Conservation (phyloP, 2,113 vertebrate species). For the Arenaria interpres region DNA sequence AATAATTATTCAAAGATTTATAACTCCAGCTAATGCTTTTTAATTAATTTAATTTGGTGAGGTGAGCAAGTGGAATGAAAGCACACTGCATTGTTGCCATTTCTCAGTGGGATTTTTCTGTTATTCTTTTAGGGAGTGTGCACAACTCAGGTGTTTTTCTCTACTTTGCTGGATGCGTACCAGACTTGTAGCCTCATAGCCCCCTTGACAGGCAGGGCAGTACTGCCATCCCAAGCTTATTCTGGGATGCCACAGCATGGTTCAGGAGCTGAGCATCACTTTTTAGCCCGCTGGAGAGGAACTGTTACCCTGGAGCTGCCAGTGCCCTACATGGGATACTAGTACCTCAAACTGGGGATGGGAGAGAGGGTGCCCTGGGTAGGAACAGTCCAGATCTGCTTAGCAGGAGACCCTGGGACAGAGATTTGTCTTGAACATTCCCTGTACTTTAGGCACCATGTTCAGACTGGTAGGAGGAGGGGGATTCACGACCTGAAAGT, state of each 20-base stretch:
- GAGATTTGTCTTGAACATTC: background rate
- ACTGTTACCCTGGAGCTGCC: background rate
- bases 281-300: background rate
- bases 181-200: background rate
- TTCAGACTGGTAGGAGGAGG: background rate
- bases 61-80: background rate
- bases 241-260: background rate
- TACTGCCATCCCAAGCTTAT: background rate
- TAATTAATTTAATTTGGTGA: constrained; percentile 34
- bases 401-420: background rate
- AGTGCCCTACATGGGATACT: background rate
- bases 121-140: background rate
- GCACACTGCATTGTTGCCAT: background rate
- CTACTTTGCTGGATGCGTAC: background rate
- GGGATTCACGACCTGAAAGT: background rate
- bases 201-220: background rate
- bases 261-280: background rate
- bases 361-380: background rate
- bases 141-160: background rate
- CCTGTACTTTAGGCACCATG: background rate
- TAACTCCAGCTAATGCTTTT: constrained; percentile 13
- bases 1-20: constrained; percentile 33
- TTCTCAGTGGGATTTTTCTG: background rate
- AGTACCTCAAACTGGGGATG: background rate
- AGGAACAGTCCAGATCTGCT: background rate